phyloP scores from a whole-genome alignment of 2,113 vertebrate genomes.

The Pomatorhinus ruficollis region DNA sequence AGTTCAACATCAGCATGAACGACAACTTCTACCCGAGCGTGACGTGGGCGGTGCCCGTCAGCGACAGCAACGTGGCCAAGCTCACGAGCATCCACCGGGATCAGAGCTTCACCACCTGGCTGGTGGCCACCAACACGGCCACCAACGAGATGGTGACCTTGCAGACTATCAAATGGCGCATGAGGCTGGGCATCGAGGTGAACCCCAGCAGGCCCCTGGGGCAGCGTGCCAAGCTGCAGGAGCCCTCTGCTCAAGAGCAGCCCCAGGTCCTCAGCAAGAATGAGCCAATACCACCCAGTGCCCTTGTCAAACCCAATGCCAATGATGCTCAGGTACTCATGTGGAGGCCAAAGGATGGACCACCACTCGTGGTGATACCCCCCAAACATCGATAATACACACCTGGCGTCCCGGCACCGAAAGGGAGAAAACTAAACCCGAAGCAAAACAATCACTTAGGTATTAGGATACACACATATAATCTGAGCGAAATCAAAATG shows the following conservation, averaged over 20 bases:
- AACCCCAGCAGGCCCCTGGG: constrained; percentile 87
- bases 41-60: constrained; percentile 95
- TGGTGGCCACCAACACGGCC: constrained; percentile 91
- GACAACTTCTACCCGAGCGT: constrained; percentile 99
- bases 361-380: constrained; percentile 91
- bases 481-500: constrained; percentile 32
- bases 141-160: constrained; percentile 87
- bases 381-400: constrained; percentile 81
- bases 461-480: not conserved
- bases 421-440: not conserved
- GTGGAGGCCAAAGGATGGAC: constrained; percentile 92
- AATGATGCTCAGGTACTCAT: constrained; percentile 98
- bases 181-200: constrained; percentile 91
- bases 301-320: constrained; percentile 97
- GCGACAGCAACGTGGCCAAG: constrained; percentile 89
- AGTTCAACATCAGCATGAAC: constrained; percentile 96
- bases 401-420: constrained; percentile 8
- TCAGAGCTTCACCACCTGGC: constrained; percentile 98
- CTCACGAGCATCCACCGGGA: constrained; percentile 92
- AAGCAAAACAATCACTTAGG: constrained; percentile 36
- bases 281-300: constrained; percentile 89
- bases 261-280: constrained; percentile 90
- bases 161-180: constrained; percentile 94
- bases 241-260: constrained; percentile 89
- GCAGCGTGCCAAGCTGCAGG: constrained; percentile 84